phyloP scores from a whole-genome alignment of 2,797 vertebrate genomes.

The Gephyroberyx darwinii region DNA sequence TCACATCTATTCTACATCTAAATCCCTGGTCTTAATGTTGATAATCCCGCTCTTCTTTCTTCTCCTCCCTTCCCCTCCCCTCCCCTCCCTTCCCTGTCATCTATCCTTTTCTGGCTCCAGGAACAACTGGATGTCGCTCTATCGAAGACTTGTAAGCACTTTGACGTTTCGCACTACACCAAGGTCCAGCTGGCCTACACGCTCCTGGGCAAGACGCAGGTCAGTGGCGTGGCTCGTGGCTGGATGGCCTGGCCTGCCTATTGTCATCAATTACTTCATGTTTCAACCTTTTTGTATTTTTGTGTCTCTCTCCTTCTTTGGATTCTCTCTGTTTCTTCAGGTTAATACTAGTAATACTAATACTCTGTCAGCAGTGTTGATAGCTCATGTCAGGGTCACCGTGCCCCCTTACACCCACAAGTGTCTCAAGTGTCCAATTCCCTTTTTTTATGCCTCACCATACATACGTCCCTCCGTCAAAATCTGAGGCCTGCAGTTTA shows the following conservation, averaged over 20 bases:
- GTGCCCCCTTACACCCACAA: neutral
- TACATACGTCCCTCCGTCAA: neutral
- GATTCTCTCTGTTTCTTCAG: too few species aligned
- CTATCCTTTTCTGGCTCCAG: constrained; percentile 76
- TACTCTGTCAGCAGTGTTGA: neutral
- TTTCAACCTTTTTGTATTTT: neutral
- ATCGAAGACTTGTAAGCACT: constrained; percentile 99
- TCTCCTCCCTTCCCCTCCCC: constrained; percentile 19
- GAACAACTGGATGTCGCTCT: constrained; percentile 97
- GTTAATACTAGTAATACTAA: too few species aligned
- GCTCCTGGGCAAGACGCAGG: constrained; percentile 98
- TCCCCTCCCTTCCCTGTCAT: constrained; percentile 33
- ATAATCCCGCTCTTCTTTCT: constrained; percentile 55
- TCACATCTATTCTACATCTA: constrained; percentile 45
- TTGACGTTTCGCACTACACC: constrained; percentile 95
- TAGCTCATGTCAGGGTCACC: neutral
- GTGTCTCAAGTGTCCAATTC: neutral
- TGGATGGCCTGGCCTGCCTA: neutral
- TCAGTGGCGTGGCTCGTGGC: constrained; percentile 70
- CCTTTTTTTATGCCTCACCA: neutral
- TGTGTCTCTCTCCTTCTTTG: neutral
- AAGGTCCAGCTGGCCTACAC: constrained; percentile 97
- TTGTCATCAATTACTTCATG: neutral
- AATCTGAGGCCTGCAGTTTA: neutral
- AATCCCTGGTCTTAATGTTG: constrained; percentile 54